These are phyloP conservation scores for Sciurus vulgaris DNA, from an alignment of 2,797 vertebrate species.

Conservation along the genomic window DNA sequence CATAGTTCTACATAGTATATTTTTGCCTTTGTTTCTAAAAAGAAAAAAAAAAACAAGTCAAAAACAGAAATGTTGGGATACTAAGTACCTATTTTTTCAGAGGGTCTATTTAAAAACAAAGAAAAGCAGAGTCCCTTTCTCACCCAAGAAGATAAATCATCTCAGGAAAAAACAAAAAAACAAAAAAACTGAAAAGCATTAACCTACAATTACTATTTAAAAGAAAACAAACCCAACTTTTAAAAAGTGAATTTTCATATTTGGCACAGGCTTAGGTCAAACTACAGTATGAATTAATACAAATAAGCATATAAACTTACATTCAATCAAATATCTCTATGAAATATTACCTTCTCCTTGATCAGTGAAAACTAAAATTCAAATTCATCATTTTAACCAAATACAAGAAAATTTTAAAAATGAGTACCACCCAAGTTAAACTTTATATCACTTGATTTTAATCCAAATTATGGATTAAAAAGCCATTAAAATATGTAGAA, in stretches of 20 bases:
- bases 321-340: slow-evolving; percentile 38
- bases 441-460: slow-evolving; percentile 48
- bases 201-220: slow-evolving; percentile 26
- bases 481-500: slow-evolving; percentile 9
- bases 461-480: slow-evolving; percentile 62
- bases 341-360: slow-evolving; percentile 50
- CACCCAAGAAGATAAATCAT: slow-evolving; percentile 8
- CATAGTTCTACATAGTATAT: neutral
- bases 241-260: slow-evolving; percentile 40
- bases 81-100: neutral
- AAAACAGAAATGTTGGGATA: neutral
- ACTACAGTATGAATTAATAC: slow-evolving; percentile 45
- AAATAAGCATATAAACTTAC: slow-evolving; percentile 38
- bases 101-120: slow-evolving; percentile 39
- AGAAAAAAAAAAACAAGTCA: slow-evolving; percentile 22
- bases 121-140: neutral
- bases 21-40: slow-evolving; percentile 16
- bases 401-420: slow-evolving; percentile 58
- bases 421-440: slow-evolving; percentile 46
- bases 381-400: slow-evolving; percentile 69
- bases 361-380: slow-evolving; percentile 57
- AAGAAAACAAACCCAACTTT: slow-evolving; percentile 29
- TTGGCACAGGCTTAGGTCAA: slow-evolving; percentile 48
- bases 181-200: neutral
- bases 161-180: neutral